A percentile compares a stretch with the other conserved stretches of the same genome.
Evolutionary conservation across 2,797 vertebrate species (phyloP).

Genomic region (Coccyzus lansbergi): DNA sequence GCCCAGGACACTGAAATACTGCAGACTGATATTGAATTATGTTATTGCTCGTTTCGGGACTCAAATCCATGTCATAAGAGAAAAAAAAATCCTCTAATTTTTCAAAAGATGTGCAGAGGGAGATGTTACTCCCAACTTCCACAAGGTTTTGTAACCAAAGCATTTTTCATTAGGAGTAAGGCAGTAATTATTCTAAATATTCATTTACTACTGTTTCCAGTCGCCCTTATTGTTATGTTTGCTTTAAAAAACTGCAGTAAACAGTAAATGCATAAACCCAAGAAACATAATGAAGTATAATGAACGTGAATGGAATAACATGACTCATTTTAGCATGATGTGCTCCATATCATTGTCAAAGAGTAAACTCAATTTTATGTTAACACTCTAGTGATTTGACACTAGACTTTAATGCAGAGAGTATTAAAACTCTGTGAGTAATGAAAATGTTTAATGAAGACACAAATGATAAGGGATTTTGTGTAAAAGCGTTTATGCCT

Average conservation of each 20-base stretch:
- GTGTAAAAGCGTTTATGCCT: background rate
- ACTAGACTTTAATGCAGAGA: background rate
- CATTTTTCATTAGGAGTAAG: background rate
- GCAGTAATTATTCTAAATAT: background rate
- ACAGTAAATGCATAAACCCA: background rate
- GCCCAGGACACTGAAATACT: background rate
- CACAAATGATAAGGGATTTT: background rate
- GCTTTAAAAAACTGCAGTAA: background rate
- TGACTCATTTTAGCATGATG: background rate
- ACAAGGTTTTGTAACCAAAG: background rate
- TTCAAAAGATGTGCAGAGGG: fast-evolving
- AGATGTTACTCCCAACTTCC: background rate
- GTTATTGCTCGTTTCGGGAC: background rate
- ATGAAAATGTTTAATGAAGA: background rate
- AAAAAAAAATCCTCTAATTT: background rate
- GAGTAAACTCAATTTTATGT: background rate
- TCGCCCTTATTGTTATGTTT: background rate
- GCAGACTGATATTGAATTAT: background rate
- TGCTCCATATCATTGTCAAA: background rate
- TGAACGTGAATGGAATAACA: background rate
- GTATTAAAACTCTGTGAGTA: background rate
- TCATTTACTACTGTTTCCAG: background rate
- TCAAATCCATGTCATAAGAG: background rate
- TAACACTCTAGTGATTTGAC: background rate
- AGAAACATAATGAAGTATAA: background rate